These are phyloP conservation scores for Orthonychiurus folsomi DNA, from an alignment of 2,888 invertebrate species.

Conservation along the genomic window DNA sequence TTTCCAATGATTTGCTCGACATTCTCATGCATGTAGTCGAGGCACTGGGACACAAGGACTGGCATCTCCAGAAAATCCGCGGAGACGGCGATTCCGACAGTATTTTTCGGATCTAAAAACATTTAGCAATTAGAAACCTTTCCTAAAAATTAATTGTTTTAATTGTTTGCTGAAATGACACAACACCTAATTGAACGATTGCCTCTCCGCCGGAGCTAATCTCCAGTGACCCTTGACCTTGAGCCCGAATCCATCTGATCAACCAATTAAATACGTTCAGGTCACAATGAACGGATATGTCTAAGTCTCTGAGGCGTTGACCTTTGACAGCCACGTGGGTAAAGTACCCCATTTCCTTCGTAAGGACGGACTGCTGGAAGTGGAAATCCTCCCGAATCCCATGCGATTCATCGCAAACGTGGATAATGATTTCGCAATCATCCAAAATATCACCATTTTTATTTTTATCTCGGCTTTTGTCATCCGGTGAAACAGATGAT, in stretches of 20 bases:
- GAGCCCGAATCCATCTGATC: constrained; percentile 71
- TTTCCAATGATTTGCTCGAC: constrained; percentile 78
- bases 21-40: constrained; percentile 74
- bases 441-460: not conserved
- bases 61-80: constrained; percentile 93
- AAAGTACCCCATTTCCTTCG: constrained; percentile 92
- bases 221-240: no score
- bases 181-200: no score
- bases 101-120: constrained; percentile 63
- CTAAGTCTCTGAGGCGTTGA: constrained; percentile 78
- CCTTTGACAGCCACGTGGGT: constrained; percentile 66
- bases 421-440: constrained; percentile 69
- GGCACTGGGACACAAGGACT: constrained; percentile 72
- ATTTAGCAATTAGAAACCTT: not conserved
- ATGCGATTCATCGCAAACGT: constrained; percentile 90
- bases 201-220: no score
- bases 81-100: constrained; percentile 84
- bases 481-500: not conserved
- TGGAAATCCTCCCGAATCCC: constrained; percentile 78
- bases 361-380: constrained; percentile 74
- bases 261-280: constrained; percentile 93
- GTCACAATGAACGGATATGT: constrained; percentile 94
- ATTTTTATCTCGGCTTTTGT: not conserved
- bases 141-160: no score
- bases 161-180: no score